Evolutionary conservation across 2,797 vertebrate species (phyloP), one percentile per base, ranked within the genome.

Genomic region (Microctenopoma lineatum): DNA sequence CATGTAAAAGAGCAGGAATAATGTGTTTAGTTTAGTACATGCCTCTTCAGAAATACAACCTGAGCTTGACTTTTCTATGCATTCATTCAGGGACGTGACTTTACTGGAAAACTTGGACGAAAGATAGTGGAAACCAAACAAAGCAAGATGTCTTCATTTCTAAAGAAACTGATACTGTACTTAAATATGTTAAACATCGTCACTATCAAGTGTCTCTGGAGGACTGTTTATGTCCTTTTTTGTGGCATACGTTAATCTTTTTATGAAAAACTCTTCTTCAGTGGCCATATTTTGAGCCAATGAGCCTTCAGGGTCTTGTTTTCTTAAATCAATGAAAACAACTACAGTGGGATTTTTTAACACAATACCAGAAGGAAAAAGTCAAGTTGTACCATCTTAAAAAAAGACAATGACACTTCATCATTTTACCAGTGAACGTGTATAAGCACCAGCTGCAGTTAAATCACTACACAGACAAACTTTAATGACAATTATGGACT

Each of bases 21-120:
- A 18, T 13, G 8, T 48, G 25, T 32, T 32, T 32, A 32, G 29
- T 32, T 32, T 32, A 5, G 29, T 32, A 4, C 5, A 5, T 32
- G 29, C 29, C 7, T 32, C 4, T 32, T 32, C 29, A 4, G 5
- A 32, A 32, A 32, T 29, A 38, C 2, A 9, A 15, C 8, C 4
- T 15, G 25, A 42, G 21, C 11, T 26, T 65, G 73, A 73, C 59
- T 52, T 69, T 72, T 60, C 58, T 25, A 68, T 32, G 5, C 34
- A 61, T 64, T 66, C 27, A 73, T 41, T 60, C 55, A 59, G 25
- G 25, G 38, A 3, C 18, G 34, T 39, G 45, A 21, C 36, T 25
- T 58, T 54, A 42, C 3, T 57, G 34, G 25, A 32, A 16, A 48
- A 57, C 18, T 39, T 36, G 34, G 44, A 29, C 45, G 18, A 32